phyloP scores from a whole-genome alignment of 2,888 invertebrate genomes.

The Drosophila koepferae region DNA sequence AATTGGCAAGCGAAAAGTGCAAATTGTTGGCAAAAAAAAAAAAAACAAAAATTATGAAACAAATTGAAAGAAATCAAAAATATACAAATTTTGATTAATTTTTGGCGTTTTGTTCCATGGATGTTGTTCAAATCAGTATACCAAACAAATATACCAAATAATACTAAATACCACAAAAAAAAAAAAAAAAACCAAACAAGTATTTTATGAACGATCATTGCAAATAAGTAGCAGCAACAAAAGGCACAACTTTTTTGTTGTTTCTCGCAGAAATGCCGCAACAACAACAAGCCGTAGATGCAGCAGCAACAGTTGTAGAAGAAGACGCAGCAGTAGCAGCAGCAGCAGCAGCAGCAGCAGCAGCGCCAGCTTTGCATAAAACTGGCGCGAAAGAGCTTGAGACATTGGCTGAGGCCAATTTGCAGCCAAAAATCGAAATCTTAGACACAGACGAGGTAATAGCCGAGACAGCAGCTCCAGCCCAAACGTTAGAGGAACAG shows the following conservation, averaged over 20 bases:
- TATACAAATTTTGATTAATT: constrained; percentile 70
- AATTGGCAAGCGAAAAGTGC: constrained; percentile 66
- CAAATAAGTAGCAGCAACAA: constrained; percentile 65
- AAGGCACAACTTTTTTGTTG: constrained; percentile 74
- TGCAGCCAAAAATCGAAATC: constrained; percentile 54
- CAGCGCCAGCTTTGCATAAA: constrained; percentile 13
- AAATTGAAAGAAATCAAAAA: constrained; percentile 45
- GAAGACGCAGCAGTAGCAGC: constrained; percentile 23
- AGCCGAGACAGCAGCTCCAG: constrained; percentile 4
- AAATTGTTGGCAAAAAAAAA: constrained; percentile 49
- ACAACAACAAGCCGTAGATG: constrained; percentile 46
- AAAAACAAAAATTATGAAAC: constrained; percentile 16
- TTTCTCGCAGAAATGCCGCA: constrained; percentile 67
- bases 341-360: neutral
- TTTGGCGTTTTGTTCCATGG: constrained; percentile 80
- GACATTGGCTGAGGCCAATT: constrained; percentile 23
- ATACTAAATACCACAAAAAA: constrained; percentile 33
- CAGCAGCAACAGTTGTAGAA: constrained; percentile 51
- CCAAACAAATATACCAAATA: constrained; percentile 56
- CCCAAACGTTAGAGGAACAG: constrained; percentile 89
- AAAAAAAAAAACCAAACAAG: constrained; percentile 11
- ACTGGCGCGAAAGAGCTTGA: constrained; percentile 36
- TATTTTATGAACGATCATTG: constrained; percentile 48
- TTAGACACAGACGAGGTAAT: constrained; percentile 34
- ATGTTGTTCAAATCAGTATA: constrained; percentile 70